Evolutionary conservation across 1,140 invertebrate species (phyloP), one percentile per base, ranked within the genome.

Genomic region (Camponotus floridanus): DNA sequence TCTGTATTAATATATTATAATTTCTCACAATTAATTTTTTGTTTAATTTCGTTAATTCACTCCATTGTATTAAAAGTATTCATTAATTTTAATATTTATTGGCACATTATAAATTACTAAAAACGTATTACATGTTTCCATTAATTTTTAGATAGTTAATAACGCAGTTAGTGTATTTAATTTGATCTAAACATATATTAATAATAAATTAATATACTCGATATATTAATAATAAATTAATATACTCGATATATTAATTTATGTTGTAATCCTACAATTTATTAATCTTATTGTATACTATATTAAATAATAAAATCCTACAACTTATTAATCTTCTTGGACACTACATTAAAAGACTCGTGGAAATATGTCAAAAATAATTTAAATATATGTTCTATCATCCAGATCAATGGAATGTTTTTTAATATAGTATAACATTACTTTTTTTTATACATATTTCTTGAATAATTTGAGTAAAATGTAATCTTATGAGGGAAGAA

Each of bases 101-200:
- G 79, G 55, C 55, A 81, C 67, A 81, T 59, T 33, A 81, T 61
- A 71, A 21, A 61, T 81, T 81, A 70, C 18, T 39, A 59, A 73
- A 18, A 51, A 73, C 13, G 0, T 73, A 33, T 81, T 45, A 42
- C 13, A 33, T 79, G 21, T 59, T 59, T 31, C 73, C 45, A 73
- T 73, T 73, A 81, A 73, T 73, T 73, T 81, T 73, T 81, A 61
- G 51, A 55, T 70, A 81, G 51, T 55, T 71, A 21, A 31, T 57
- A 45, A 39, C 6, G 2, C 26, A 31, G n/a, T 31, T 51, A 68
- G 21, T 31, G 26, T 64, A 26, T 26, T 68, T 45, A 67, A 42
- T 3, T 76, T 36, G 45, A 48, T 61, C 48, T 65, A 45, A 51
- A 48, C 4, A 42, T 36, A 48, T 51, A 48, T 51, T 11, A 67